Conservation (phyloP, 1,140 invertebrate species). For the Penaeus chinensis region DNA sequence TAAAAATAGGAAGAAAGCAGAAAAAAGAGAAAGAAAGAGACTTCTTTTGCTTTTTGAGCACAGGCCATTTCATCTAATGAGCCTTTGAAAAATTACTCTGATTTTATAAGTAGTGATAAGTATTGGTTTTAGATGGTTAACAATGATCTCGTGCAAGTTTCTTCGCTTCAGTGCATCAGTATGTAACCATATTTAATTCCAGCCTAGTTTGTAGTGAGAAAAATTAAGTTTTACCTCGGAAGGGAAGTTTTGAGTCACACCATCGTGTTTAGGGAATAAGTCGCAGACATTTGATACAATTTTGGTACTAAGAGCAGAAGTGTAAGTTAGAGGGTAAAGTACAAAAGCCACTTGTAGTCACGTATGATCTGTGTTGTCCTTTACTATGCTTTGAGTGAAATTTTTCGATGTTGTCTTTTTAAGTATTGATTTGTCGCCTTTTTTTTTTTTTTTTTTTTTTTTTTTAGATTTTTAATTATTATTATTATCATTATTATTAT, state of each 20-base stretch:
- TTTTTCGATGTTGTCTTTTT: not conserved
- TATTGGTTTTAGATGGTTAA: slow-evolving; percentile 43
- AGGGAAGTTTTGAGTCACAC: slow-evolving; percentile 13
- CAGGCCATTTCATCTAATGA: not conserved
- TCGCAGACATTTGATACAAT: slow-evolving; percentile 11
- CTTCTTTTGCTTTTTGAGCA: too few relatives aligned
- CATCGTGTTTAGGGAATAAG: slow-evolving; percentile 3
- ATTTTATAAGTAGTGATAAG: slow-evolving; percentile 14
- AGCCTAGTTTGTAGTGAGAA: slow-evolving; percentile 8
- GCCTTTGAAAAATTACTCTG: not conserved
- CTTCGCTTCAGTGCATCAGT: slow-evolving; percentile 30
- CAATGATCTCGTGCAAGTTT: slow-evolving; percentile 46
- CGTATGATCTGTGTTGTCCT: slow-evolving; percentile 28
- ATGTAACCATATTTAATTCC: slow-evolving; percentile 35
- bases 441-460: not conserved
- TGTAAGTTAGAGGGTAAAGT: slow-evolving; percentile 45
- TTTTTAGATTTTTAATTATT: not conserved
- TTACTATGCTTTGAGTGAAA: not conserved
- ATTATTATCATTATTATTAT: too few relatives aligned
- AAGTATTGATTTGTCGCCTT: not conserved
- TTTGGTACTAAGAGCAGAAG: slow-evolving; percentile 1
- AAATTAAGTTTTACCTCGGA: slow-evolving; percentile 11
- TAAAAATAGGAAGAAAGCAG: too few relatives aligned
- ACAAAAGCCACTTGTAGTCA: slow-evolving; percentile 47
- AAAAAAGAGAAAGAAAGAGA: too few relatives aligned